A percentile compares a stretch with the other conserved stretches of the same genome.
These are phyloP conservation scores for Oreochromis grahami DNA, from an alignment of 2,797 vertebrate genomes.

Conservation along the genomic window DNA sequence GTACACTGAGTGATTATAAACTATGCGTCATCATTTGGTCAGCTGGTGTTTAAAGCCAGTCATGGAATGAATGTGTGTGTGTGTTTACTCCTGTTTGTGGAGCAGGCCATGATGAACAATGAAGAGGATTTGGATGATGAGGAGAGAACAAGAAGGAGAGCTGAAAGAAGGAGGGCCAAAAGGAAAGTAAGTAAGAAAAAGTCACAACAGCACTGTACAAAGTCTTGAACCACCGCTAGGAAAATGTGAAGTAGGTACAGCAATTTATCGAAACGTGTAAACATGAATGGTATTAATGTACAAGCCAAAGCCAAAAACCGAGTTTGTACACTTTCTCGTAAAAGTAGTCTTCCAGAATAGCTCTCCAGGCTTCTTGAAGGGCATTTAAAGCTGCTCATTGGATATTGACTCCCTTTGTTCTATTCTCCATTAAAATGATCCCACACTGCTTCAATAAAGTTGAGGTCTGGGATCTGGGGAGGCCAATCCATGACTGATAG, in stretches of 20 bases:
- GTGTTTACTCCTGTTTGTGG: neutral
- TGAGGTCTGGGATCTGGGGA: neutral
- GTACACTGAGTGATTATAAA: neutral
- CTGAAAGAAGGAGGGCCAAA: slow-evolving; percentile 60
- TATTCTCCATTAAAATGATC: neutral
- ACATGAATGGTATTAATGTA: neutral
- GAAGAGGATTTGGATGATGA: slow-evolving; percentile 57
- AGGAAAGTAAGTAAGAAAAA: slow-evolving; percentile 55
- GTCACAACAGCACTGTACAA: neutral
- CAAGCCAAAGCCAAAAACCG: neutral
- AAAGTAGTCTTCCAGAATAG: neutral
- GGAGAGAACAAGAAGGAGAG: slow-evolving; percentile 45
- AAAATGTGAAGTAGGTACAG: neutral
- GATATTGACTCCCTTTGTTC: neutral
- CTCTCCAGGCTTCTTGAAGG: neutral
- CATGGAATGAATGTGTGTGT: neutral
- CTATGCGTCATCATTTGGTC: accelerated
- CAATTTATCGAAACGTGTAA: neutral
- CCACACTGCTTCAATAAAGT: neutral
- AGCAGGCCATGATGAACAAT: slow-evolving; percentile 23
- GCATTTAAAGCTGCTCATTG: neutral
- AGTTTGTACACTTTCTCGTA: neutral
- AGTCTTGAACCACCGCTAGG: neutral
- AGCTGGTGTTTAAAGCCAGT: neutral
- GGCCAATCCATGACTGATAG: neutral